A percentile compares a stretch with the other conserved stretches of the same genome.
These are phyloP conservation scores for Mythimna lalbum DNA, from an alignment of 2,888 invertebrate species.

Conservation along the genomic window DNA sequence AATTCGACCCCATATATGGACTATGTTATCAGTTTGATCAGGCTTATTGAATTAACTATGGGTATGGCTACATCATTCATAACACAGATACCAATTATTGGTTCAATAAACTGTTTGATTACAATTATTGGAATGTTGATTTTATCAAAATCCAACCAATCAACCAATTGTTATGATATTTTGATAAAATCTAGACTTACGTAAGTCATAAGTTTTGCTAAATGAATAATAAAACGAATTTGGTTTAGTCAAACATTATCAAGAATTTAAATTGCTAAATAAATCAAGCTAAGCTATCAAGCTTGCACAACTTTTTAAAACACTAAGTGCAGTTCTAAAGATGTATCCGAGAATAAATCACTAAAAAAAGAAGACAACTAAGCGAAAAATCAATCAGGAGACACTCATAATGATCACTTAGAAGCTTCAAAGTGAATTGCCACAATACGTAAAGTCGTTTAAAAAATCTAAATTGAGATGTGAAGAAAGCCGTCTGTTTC, in stretches of 20 bases:
- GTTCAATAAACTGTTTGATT: constrained; percentile 28
- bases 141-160: constrained; percentile 34
- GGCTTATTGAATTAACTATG: constrained; percentile 43
- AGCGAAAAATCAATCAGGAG: constrained; percentile 49
- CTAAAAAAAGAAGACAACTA: constrained; percentile 24
- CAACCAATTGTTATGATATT: constrained; percentile 33
- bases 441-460: constrained; percentile 63
- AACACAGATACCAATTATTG: constrained; percentile 31
- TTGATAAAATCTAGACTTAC: constrained; percentile 28
- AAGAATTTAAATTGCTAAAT: background rate
- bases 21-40: constrained; percentile 50
- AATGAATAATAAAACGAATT: constrained; percentile 9
- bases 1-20: constrained; percentile 60
- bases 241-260: background rate
- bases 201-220: background rate
- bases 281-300: constrained; percentile 1
- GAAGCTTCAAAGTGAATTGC: constrained; percentile 61
- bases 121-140: constrained; percentile 23
- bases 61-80: constrained; percentile 42
- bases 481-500: constrained; percentile 66
- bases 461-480: constrained; percentile 67
- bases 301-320: constrained; percentile 8
- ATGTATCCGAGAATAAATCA: constrained; percentile 36
- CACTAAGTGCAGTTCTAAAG: constrained; percentile 40
- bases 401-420: constrained; percentile 58